Percentiles rank a stretch among this genome's conserved stretches.
Conservation (phyloP, 92 coral and sea anemone genomes). For the Siderastrea siderea region DNA sequence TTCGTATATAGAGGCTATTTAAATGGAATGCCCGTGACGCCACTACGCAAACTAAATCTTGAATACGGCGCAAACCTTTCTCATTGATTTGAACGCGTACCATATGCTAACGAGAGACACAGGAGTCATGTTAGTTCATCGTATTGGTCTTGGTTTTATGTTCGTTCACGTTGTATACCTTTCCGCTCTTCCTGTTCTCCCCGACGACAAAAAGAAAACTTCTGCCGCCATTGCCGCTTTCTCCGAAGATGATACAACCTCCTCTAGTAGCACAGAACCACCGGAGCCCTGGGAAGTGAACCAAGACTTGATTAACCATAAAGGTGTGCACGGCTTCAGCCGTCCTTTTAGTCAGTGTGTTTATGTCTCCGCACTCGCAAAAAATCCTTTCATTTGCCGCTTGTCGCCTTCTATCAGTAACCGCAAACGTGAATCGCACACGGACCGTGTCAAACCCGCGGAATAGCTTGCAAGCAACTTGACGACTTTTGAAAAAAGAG, state of each 20-base stretch:
- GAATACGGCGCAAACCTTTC: constrained; percentile 61
- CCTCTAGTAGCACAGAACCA: constrained; percentile 6
- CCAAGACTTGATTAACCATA: constrained; percentile 69
- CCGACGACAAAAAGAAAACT: constrained; percentile 81
- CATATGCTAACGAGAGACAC: constrained; percentile 61
- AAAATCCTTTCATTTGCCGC: constrained; percentile 59
- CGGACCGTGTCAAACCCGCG: constrained; percentile 44
- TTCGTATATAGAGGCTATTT: constrained; percentile 74
- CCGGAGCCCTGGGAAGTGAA: constrained; percentile 98
- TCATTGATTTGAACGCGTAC: constrained; percentile 56
- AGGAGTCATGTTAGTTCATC: constrained; percentile 83
- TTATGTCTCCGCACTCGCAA: constrained; percentile 48
- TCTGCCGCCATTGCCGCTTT: constrained; percentile 6
- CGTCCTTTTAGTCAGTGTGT: constrained; percentile 35
- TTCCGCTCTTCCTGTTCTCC: constrained; percentile 82
- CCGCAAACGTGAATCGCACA: constrained; percentile 46
- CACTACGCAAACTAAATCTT: constrained; percentile 57
- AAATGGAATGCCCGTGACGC: constrained; percentile 75
- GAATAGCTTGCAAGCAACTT: constrained; percentile 8
- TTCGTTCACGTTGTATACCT: constrained; percentile 81
- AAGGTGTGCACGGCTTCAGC: constrained; percentile 73
- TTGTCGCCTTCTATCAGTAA: constrained; percentile 27
- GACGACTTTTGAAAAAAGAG: constrained; percentile 32
- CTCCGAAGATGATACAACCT: neutral
- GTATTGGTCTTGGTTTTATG: constrained; percentile 72